phyloP scores from a whole-genome alignment of 2,888 invertebrate species.

The Lepidonotus clava region DNA sequence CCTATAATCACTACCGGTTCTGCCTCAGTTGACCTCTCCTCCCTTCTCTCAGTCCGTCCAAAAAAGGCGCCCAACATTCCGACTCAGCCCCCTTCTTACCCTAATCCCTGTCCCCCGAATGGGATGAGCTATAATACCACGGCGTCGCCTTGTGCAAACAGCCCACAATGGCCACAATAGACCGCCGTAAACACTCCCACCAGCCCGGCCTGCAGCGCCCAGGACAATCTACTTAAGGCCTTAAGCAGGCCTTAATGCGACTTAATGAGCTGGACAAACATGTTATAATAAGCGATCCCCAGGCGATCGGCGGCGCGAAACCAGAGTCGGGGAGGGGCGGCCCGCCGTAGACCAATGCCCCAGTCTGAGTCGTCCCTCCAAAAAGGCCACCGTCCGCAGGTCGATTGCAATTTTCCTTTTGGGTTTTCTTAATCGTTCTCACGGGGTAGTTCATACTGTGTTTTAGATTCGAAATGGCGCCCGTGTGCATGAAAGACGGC shows the following conservation, averaged over 20 bases:
- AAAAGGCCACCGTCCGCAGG: too few species aligned
- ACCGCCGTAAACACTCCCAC: background rate
- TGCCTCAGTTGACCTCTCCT: too few species aligned
- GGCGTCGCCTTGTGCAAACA: background rate
- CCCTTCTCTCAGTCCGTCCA: too few species aligned
- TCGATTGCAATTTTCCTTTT: too few species aligned
- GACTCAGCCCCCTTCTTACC: background rate
- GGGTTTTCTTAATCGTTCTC: too few species aligned
- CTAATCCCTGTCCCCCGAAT: conserved; percentile 17
- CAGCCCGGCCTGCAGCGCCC: background rate
- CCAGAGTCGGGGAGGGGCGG: too few species aligned
- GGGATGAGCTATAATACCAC: background rate
- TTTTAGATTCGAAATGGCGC: background rate
- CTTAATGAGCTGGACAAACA: conserved; percentile 39
- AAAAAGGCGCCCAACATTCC: too few species aligned
- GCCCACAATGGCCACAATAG: background rate
- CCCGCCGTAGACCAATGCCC: too few species aligned
- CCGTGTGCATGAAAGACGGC: background rate
- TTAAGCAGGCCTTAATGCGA: conserved; percentile 27
- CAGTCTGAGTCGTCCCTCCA: too few species aligned
- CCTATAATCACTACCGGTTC: too few species aligned
- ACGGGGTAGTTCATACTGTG: conserved; percentile 20
- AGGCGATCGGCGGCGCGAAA: too few species aligned
- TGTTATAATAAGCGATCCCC: conserved; percentile 13
- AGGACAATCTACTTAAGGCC: conserved; percentile 46